phyloP scores from a whole-genome alignment of 2,113 vertebrate genomes.

The Sturnira hondurensis region DNA sequence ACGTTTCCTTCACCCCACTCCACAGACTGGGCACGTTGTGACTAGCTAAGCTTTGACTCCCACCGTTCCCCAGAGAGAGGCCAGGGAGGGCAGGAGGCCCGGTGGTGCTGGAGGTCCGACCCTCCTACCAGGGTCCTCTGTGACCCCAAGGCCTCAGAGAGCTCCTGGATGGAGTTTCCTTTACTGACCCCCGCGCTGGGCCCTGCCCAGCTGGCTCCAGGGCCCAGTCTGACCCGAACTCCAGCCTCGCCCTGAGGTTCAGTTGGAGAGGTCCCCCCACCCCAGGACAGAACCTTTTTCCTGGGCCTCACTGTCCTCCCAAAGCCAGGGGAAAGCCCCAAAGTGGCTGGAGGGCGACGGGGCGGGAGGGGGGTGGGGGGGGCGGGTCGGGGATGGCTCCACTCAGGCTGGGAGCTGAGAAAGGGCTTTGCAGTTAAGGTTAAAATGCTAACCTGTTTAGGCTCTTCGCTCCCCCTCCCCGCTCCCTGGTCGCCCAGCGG shows the following conservation, averaged over 20 bases:
- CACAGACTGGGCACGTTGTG: background rate
- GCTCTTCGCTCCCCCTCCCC: background rate
- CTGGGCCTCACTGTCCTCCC: background rate
- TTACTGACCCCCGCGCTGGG: background rate
- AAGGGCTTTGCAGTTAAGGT: background rate
- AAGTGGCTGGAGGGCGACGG: background rate
- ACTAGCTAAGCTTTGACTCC: constrained; percentile 38
- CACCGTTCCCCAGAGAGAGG: background rate
- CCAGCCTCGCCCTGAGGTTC: background rate
- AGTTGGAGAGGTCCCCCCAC: background rate
- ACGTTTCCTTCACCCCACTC: constrained; percentile 47
- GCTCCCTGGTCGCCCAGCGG: background rate
- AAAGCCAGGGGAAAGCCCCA: background rate
- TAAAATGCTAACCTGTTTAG: background rate
- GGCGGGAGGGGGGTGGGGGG: background rate
- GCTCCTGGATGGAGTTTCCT: background rate
- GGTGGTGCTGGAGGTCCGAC: background rate
- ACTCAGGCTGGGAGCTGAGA: background rate
- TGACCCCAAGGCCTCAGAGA: background rate
- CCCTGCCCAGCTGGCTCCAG: background rate
- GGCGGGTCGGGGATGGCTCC: background rate
- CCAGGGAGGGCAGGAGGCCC: background rate
- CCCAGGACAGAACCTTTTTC: background rate
- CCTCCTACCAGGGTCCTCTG: background rate
- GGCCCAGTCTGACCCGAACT: background rate